These are phyloP conservation scores for Cacoxenus indagator DNA, from an alignment of 2,888 invertebrate genomes.

Conservation along the genomic window DNA sequence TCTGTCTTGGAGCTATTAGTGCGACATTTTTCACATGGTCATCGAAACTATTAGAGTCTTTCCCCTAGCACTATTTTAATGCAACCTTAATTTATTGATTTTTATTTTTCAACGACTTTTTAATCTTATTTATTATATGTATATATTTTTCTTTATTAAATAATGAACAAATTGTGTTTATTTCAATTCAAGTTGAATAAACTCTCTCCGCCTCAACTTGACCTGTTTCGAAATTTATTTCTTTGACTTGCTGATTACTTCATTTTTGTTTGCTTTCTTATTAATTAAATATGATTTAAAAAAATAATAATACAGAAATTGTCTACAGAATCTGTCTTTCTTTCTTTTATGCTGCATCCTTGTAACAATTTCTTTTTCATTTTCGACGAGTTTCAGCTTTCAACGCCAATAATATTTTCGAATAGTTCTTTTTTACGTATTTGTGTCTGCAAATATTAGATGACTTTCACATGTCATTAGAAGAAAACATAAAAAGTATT, in stretches of 20 bases:
- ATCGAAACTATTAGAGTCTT: too few relatives aligned
- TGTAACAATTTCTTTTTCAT: constrained; percentile 13
- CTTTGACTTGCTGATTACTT: neutral
- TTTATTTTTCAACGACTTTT: neutral
- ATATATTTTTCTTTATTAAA: neutral
- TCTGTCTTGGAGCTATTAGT: too few relatives aligned
- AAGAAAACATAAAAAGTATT: neutral
- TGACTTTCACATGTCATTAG: constrained; percentile 7
- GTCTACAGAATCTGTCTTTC: neutral
- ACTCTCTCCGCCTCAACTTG: neutral
- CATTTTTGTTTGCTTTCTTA: neutral
- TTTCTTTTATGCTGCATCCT: neutral
- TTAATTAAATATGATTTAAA: neutral
- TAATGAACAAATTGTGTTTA: neutral
- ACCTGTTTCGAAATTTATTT: constrained; percentile 2
- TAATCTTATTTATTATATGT: neutral
- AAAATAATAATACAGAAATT: neutral
- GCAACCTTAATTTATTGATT: constrained; percentile 1
- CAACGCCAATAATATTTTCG: constrained; percentile 2
- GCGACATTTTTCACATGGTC: too few relatives aligned
- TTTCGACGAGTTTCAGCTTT: neutral
- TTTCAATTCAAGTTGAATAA: constrained; percentile 4
- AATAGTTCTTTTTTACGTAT: neutral
- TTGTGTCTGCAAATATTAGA: neutral
- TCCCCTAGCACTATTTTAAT: too few relatives aligned